A percentile compares a stretch with the other conserved stretches of the same genome.
phyloP scores from a whole-genome alignment of 37 sponge, comb jelly and placozoan genomes.

The Tethya wilhelma region DNA sequence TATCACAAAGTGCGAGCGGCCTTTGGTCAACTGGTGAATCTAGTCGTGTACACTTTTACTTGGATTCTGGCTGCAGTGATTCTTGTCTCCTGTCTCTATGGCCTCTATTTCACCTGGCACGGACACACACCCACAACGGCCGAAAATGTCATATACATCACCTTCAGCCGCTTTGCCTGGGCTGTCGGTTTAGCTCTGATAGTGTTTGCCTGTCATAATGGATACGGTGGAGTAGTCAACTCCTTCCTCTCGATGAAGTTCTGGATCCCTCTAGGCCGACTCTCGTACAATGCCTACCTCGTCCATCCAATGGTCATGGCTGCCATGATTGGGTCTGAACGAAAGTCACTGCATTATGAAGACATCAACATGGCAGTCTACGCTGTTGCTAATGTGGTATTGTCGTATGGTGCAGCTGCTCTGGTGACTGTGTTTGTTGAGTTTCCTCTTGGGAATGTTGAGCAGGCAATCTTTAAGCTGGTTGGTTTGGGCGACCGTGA shows the following conservation, averaged over 20 bases:
- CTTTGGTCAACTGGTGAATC: conserved; percentile 8
- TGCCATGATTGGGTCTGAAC: conserved; percentile 14
- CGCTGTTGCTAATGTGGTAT: conserved; percentile 35
- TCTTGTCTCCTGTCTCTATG: conserved; percentile 51
- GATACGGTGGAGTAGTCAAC: conserved; percentile 78
- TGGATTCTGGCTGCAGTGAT: conserved; percentile 40
- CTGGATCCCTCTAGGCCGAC: conserved; percentile 88
- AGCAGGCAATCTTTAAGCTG: conserved; percentile 59
- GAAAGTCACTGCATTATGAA: conserved; percentile 40
- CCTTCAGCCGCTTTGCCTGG: conserved; percentile 68
- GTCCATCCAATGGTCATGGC: conserved; percentile 77
- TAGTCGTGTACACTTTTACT: conserved; percentile 10
- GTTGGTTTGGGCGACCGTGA: conserved; percentile 32
- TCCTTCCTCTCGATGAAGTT: conserved; percentile 74
- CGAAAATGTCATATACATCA: conserved; percentile 71
- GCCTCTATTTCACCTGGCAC: conserved; percentile 52
- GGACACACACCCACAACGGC: conserved; percentile 46
- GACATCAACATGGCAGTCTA: conserved; percentile 39
- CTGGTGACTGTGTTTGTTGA: conserved; percentile 63
- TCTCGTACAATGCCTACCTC: conserved; percentile 86
- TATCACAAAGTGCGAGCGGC: conserved; percentile 39
- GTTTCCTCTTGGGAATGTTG: conserved; percentile 75
- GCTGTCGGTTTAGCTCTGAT: conserved; percentile 63
- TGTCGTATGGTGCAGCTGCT: conserved; percentile 72
- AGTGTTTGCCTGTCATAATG: conserved; percentile 77